These are phyloP conservation scores for Cygnus olor DNA, from an alignment of 2,797 vertebrate species.

Conservation along the genomic window DNA sequence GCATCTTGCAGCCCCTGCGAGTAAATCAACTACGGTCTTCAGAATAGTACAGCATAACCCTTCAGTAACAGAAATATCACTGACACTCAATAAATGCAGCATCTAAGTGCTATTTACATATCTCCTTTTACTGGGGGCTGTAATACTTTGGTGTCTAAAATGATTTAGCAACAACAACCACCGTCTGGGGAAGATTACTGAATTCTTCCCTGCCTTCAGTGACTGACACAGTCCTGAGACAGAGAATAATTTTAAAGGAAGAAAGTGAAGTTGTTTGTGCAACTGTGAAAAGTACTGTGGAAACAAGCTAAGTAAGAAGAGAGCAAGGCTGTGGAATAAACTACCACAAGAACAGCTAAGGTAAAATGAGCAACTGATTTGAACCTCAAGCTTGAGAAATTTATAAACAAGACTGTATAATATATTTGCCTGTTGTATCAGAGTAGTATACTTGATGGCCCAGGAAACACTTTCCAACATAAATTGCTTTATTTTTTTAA, in stretches of 20 bases:
- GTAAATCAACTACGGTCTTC: background rate
- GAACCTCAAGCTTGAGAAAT: background rate
- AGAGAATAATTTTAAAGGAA: background rate
- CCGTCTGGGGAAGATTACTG: background rate
- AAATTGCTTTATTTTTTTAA: background rate
- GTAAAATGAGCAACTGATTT: background rate
- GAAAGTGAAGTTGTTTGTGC: background rate
- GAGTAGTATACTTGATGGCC: background rate
- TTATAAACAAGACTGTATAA: background rate
- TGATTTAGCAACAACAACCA: background rate
- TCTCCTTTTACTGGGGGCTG: background rate
- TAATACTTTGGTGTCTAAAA: background rate
- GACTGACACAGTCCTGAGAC: background rate
- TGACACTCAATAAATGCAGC: background rate
- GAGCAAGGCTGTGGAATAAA: background rate
- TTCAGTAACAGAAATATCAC: background rate
- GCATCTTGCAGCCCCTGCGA: background rate
- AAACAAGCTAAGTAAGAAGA: background rate
- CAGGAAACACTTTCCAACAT: background rate
- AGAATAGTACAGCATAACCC: background rate
- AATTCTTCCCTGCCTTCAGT: background rate
- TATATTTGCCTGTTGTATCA: background rate
- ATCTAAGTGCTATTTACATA: background rate
- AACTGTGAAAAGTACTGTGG: background rate
- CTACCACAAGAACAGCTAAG: background rate